Evolutionary conservation across 35 echinoderm and acorn worm species (phyloP).

Genomic region (Strongylocentrotus purpuratus): DNA sequence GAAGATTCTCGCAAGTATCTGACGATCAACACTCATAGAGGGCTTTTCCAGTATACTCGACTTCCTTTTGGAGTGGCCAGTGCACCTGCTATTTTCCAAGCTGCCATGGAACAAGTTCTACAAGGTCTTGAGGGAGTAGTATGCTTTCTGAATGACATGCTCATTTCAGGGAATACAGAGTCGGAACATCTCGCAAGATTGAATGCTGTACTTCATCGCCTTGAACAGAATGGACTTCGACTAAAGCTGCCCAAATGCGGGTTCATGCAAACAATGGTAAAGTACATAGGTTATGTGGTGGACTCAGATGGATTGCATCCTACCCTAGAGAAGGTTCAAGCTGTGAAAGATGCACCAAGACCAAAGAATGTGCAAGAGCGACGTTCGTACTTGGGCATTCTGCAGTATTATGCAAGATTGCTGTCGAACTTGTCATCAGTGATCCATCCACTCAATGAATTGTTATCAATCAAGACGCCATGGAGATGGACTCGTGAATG

Average conservation of each 20-base stretch:
- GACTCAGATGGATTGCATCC: constrained; percentile 64
- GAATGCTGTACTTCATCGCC: constrained; percentile 43
- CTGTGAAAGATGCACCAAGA: constrained; percentile 47
- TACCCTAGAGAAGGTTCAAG: constrained; percentile 58
- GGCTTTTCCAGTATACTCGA: constrained; percentile 63
- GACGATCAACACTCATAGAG: constrained; percentile 58
- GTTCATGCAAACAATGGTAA: constrained; percentile 47
- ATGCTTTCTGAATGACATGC: constrained; percentile 55
- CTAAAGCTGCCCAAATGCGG: constrained; percentile 62
- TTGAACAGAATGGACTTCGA: constrained; percentile 46
- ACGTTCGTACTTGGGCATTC: constrained; percentile 56
- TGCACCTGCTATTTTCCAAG: constrained; percentile 66
- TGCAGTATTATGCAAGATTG: constrained; percentile 63
- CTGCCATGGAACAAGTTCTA: constrained; percentile 70
- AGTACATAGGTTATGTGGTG: constrained; percentile 66
- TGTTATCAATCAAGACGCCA: constrained; percentile 36
- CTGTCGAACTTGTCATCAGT: constrained; percentile 60
- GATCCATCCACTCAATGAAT: constrained; percentile 54
- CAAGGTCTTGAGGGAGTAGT: constrained; percentile 49
- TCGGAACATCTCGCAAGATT: constrained; percentile 61
- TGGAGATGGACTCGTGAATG: constrained; percentile 64
- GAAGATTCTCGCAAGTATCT: constrained; percentile 62
- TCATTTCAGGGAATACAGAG: constrained; percentile 46
- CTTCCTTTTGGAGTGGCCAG: constrained; percentile 62
- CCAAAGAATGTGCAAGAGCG: constrained; percentile 63